Conservation (phyloP, 1,140 invertebrate genomes). For the Drosophila gunungcola region DNA sequence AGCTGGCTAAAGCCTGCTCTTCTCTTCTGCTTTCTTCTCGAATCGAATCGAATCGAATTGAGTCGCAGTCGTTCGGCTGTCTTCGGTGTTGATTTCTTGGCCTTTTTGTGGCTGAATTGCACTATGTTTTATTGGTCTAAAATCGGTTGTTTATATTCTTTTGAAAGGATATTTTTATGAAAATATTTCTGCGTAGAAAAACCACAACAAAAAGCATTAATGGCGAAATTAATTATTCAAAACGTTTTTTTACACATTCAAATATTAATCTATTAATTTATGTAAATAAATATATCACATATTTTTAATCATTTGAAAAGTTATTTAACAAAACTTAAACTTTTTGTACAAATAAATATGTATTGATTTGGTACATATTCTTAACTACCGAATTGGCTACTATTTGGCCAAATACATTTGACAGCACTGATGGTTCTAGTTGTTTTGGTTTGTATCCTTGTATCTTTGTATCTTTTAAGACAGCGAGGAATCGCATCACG, state of each 20-base stretch:
- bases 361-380: too few relatives aligned
- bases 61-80: neutral
- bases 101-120: neutral
- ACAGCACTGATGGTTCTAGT: constrained; percentile 9
- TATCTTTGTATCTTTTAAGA: constrained; percentile 38
- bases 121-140: neutral
- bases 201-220: too few relatives aligned
- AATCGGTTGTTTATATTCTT: neutral
- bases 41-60: constrained; percentile 13
- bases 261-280: too few relatives aligned
- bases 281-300: too few relatives aligned
- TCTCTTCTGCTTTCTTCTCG: constrained; percentile 37
- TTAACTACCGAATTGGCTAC: neutral
- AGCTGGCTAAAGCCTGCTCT: constrained; percentile 44
- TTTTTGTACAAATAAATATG: too few relatives aligned
- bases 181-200: neutral
- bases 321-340: too few relatives aligned
- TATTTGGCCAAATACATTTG: neutral
- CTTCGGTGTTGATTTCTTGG: neutral
- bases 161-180: neutral
- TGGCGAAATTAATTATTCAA: neutral
- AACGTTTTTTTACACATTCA: too few relatives aligned
- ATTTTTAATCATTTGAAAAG: too few relatives aligned
- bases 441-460: constrained; percentile 31
- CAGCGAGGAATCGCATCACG: constrained; percentile 44